Conservation (phyloP, 2,113 vertebrate genomes). For the Suricata suricatta region DNA sequence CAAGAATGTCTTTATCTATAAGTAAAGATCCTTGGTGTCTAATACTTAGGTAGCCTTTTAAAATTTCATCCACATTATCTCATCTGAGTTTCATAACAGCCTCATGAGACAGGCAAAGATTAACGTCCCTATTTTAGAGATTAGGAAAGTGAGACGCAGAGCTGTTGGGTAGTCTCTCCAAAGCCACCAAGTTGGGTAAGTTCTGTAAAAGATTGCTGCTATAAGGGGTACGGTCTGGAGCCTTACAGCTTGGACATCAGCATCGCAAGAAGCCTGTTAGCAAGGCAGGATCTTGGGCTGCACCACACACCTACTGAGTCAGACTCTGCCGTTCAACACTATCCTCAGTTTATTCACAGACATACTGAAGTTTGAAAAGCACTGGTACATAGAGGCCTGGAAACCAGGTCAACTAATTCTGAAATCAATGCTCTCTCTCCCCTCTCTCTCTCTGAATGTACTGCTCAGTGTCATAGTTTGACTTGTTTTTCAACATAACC, state of each 20-base stretch:
- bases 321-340: not conserved
- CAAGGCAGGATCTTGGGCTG: not conserved
- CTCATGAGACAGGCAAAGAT: conserved; percentile 27
- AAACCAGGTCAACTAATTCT: not conserved
- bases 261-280: not conserved
- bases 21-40: conserved; percentile 38
- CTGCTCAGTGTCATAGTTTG: not conserved
- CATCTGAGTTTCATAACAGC: conserved; percentile 13
- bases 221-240: not conserved
- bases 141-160: not conserved
- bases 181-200: not conserved
- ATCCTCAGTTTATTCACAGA: not conserved
- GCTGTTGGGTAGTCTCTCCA: not conserved
- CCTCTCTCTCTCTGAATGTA: not conserved
- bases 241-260: not conserved
- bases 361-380: not conserved
- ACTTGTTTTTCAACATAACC: conserved; percentile 42
- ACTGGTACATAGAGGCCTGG: not conserved
- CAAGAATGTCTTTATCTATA: conserved; percentile 55
- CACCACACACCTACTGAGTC: not conserved
- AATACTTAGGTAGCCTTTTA: not conserved
- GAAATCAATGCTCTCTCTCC: not conserved
- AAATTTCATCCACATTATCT: conserved; percentile 49
- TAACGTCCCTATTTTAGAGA: not conserved
- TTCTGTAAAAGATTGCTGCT: not conserved